phyloP scores from a whole-genome alignment of 2,797 vertebrate species.

The Siniperca scherzeri region DNA sequence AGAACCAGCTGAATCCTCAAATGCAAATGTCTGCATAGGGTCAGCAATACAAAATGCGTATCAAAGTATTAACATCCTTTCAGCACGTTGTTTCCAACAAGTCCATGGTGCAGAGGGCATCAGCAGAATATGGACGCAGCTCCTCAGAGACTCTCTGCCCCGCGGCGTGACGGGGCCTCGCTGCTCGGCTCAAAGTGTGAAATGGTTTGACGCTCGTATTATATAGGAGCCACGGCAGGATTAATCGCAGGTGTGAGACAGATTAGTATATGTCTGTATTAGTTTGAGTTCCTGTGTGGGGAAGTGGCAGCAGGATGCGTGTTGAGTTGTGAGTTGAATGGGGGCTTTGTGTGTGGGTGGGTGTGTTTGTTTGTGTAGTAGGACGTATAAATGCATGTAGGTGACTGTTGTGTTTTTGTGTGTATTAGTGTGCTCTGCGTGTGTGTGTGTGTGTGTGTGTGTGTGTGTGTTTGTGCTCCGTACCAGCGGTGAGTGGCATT shows the following conservation, averaged over 20 bases:
- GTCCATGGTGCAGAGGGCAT: not conserved
- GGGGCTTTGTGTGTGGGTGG: constrained; percentile 41
- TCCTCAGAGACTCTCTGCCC: not conserved
- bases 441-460: constrained; percentile 14
- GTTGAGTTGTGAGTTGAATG: constrained; percentile 59
- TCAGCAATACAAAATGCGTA: constrained; percentile 9
- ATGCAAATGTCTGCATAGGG: constrained; percentile 24
- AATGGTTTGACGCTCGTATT: constrained; percentile 29
- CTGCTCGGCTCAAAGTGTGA: constrained; percentile 26
- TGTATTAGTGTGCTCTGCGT: constrained; percentile 6
- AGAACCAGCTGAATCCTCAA: constrained; percentile 11
- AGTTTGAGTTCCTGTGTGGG: constrained; percentile 66
- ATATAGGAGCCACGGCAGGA: constrained; percentile 29
- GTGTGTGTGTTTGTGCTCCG: constrained; percentile 26
- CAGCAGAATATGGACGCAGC: constrained; percentile 20
- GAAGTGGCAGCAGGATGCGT: constrained; percentile 67
- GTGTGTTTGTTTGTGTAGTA: constrained; percentile 20
- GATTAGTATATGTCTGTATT: constrained; percentile 63
- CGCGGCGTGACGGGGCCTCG: not conserved
- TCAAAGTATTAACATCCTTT: not conserved
- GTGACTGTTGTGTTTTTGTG: constrained; percentile 48
- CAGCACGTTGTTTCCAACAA: not conserved
- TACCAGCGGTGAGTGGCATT: constrained; percentile 76
- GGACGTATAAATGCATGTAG: constrained; percentile 53
- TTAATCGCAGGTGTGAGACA: constrained; percentile 70